Evolutionary conservation across 2,888 invertebrate genomes (phyloP), one percentile per base, ranked within the genome.

Genomic region (Polydesmus complanatus): DNA sequence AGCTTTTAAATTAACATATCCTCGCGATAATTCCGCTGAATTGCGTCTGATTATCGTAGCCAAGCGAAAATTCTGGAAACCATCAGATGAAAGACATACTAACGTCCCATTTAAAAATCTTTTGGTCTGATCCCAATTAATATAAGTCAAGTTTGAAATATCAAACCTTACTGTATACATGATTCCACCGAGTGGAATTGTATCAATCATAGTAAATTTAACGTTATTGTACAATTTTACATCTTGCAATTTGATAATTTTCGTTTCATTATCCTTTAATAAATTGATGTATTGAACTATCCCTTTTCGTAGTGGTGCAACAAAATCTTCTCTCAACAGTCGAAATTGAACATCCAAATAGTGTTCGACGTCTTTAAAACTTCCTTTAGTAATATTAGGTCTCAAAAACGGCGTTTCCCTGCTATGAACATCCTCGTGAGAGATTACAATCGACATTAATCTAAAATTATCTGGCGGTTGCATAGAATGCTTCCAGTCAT

Each of bases 281-380:
- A 55, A 2, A 18, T n/a, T 21, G 2, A 77, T 69, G 68, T 79
- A 81, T 69, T 78, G 76, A 65, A 71, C 70, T 70, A 86, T 78
- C 63, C 84, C 86, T 68, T 83, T 79, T 47, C 86, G 74, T 25
- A 92, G 70, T 0, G 90, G 86, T 21, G 79, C 77, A 37, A 87
- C 78, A 69, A 86, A 88, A 73, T 92, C 91, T 75, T 91, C 88
- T 37, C 87, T 75, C 56, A 91, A 70, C 47, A 90, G 75, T 48
- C 84, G 79, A 69, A 87, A 88, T 66, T 89, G 89, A n/a, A 83
- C 76, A 67, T 86, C 85, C 25, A 92, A 74, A 70, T 92, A 92
- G 68, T 88, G 82, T 54, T 83, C 78, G 1, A 83, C 76, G 68
- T 77, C 77, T 1, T 75, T 69, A 70, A 85, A 89, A 0, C 78